Evolutionary conservation across 1,140 invertebrate genomes (phyloP), one percentile per base, ranked within the genome.

Genomic region (Ylistrum balloti): DNA sequence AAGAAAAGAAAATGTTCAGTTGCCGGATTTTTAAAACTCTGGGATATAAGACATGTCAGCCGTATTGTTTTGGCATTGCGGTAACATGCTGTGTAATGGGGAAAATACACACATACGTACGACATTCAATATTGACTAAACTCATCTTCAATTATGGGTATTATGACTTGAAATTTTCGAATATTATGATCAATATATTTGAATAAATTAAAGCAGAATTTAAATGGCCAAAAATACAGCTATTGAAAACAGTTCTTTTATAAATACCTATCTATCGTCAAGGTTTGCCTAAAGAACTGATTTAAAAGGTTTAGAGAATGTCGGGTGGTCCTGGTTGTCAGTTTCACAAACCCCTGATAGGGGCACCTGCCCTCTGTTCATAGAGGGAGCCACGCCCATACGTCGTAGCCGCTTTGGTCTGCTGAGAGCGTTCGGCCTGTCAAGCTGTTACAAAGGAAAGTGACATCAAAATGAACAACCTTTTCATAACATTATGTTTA

Each of bases 321-420:
- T 74, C 56, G 56, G 56, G 56, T 74, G 56, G 56, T 74, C 56
- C n/a, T 17, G 56, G 20, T 11, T 74, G 56, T 74, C 56, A 74
- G 22, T 5, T 28, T n/a, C n/a, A 11, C 11, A 74, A n/a, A 74
- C 56, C 56, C 56, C 56, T 74, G 28, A 74, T 74, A 56, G 56
- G 56, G 56, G 56, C 56, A 74, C 56, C 56, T 74, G 41, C 9
- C 10, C 10, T 15, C 41, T 45, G 22, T 74, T 74, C 56, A 74
- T n/a, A 28, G 15, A 74, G 56, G 17, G 56, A n/a, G n/a, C 56
- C 56, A 74, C 56, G 56, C 56, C 56, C 56, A 74, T 74, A 74
- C 56, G n/a, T 74, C 56, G 28, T 74, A 74, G 28, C 56, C 13
- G 22, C 9, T 74, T 74, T 74, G n/a, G 56, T 74, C 28, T 74